Evolutionary conservation across 2,888 invertebrate species (phyloP).

Genomic region (Ischnura elegans): DNA sequence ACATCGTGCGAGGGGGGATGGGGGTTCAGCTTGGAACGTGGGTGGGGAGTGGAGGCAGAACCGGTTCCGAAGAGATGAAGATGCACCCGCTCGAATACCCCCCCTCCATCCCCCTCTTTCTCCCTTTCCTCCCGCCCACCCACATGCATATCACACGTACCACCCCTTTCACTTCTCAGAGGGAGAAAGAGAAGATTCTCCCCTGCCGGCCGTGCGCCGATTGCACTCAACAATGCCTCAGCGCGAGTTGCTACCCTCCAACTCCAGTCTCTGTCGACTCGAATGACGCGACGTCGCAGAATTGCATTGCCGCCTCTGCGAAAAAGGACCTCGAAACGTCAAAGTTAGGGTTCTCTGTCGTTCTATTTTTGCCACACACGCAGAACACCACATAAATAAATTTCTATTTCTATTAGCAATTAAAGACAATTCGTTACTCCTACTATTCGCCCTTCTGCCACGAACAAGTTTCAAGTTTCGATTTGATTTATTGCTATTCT

Average conservation of each 20-base stretch:
- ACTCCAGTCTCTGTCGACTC: not conserved
- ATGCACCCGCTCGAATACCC: not conserved
- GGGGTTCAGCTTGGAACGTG: too few species aligned
- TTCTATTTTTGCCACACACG: too few species aligned
- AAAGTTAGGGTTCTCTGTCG: too few species aligned
- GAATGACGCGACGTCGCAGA: not conserved
- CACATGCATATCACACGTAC: not conserved
- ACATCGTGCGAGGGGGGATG: not conserved
- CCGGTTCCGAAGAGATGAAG: slow-evolving; percentile 11
- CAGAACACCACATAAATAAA: too few species aligned
- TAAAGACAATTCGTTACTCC: too few species aligned
- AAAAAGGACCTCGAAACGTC: not conserved
- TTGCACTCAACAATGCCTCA: not conserved
- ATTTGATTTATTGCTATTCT: too few species aligned
- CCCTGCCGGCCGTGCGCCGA: not conserved
- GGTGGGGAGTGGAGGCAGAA: not conserved
- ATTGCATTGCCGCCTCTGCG: not conserved
- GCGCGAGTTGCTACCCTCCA: not conserved
- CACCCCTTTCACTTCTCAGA: too few species aligned
- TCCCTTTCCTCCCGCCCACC: not conserved
- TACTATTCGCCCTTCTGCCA: too few species aligned
- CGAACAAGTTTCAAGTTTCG: too few species aligned
- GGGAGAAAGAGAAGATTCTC: too few species aligned
- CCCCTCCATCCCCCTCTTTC: not conserved
- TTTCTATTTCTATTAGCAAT: too few species aligned